Base-by-base conservation (phyloP, 2,113 vertebrate species). In the Vulpes lagopus region DNA sequence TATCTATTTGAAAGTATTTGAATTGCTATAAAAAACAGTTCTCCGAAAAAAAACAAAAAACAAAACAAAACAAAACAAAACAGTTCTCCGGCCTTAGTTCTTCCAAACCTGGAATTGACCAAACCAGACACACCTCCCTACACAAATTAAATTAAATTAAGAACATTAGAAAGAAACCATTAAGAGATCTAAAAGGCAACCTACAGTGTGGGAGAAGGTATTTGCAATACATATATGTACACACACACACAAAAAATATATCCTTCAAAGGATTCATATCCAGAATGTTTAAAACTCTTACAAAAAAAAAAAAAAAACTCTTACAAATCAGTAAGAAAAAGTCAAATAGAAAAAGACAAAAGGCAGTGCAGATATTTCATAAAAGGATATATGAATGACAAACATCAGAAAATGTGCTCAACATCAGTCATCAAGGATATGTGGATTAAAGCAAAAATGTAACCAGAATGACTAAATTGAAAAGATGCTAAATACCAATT, bases 181-280 rank as follows among this genome's bases (percentile, higher is more conserved):
- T 79, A 80, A 96, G 86, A 83, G 22, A 59, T 51, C 51, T 86
- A 88, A 81, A 51, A 91, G 32, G 32, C 43, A 84, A 20, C n/a
- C 57, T 55, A 51, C 55, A 57, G 11, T 55, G 43, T 55, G 32
- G 55, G 15, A 74, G 25, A 76, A 80, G 8, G 49, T 57, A 49
- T 53, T 62, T 53, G 8, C 67, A 17, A 64, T 27, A 82, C 8
- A 55, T 55, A 6, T 35, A 51, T 43, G 69, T 22, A 62, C 2
- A 30, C 30, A 30, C 32, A n/a, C 51, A 92, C 25, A 79, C 27
- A 85, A 55, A 38, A 76, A 38, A 76, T 32, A 71, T 5, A 62
- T 14, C 53, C 53, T 3, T 73, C 86, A 60, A 71, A 85, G 19
- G 32, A 79, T 64, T 85, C 53, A 73, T 55, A 90, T n/a, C 53